phyloP scores from a whole-genome alignment of 2,888 invertebrate genomes.

The Taphrorychus bicolor region DNA sequence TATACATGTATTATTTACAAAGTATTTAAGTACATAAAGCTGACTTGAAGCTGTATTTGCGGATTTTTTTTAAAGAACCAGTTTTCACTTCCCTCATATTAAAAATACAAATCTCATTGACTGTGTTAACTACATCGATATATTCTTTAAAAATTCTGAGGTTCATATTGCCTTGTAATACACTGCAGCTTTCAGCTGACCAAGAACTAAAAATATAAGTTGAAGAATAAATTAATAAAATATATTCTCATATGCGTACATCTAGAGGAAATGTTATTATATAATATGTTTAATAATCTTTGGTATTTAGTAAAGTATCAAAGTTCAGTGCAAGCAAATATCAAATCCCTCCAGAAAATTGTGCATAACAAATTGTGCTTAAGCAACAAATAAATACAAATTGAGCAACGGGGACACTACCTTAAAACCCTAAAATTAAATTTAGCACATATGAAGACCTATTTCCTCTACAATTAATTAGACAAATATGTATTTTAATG shows the following conservation, averaged over 20 bases:
- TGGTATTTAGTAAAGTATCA: background rate
- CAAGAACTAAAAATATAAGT: background rate
- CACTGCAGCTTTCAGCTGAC: background rate
- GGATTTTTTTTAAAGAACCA: too few species aligned
- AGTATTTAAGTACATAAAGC: slow-evolving; percentile 8
- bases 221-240: background rate
- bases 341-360: background rate
- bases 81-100: background rate
- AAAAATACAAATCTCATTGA: background rate
- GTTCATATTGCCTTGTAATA: background rate
- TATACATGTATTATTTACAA: background rate
- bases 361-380: background rate
- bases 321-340: background rate
- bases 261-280: background rate
- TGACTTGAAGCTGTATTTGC: background rate
- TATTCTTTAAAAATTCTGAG: background rate
- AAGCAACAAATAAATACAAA: background rate
- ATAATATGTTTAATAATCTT: background rate
- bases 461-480: background rate
- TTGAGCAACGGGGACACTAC: background rate
- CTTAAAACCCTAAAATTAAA: background rate
- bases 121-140: too few species aligned
- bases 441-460: background rate
- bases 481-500: background rate
- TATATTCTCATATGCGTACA: background rate